Percentiles rank a stretch among this genome's conserved stretches.
phyloP scores from a whole-genome alignment of 2,888 invertebrate genomes.

The Drosophila putrida region DNA sequence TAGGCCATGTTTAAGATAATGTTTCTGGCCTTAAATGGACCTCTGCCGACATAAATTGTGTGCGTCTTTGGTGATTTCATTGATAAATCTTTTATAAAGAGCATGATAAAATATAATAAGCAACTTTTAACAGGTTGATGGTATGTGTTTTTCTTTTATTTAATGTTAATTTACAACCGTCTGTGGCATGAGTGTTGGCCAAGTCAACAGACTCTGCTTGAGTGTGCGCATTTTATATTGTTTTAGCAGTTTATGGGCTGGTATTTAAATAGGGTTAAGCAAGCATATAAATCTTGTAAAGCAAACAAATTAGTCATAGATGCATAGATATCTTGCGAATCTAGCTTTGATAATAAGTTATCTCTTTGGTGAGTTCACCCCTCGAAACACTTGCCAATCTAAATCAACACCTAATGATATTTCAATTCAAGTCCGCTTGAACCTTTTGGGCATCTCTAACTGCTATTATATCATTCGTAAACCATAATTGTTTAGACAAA shows the following conservation, averaged over 20 bases:
- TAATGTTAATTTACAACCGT: background rate
- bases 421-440: slow-evolving; percentile 39
- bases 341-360: slow-evolving; percentile 1
- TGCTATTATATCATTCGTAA: slow-evolving; percentile 35
- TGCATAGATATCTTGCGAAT: slow-evolving; percentile 1
- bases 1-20: slow-evolving; percentile 36
- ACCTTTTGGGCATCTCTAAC: slow-evolving; percentile 21
- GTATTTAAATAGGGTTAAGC: slow-evolving; percentile 18
- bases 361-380: background rate
- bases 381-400: slow-evolving; percentile 4
- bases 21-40: slow-evolving; percentile 31
- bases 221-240: slow-evolving; percentile 11
- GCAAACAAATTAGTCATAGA: slow-evolving; percentile 26
- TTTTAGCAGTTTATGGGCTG: slow-evolving; percentile 18
- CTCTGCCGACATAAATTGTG: background rate
- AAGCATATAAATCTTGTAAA: slow-evolving; percentile 18
- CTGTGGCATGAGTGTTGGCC: slow-evolving; percentile 6
- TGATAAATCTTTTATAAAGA: slow-evolving; percentile 25
- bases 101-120: slow-evolving; percentile 24
- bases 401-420: slow-evolving; percentile 23
- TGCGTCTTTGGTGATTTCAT: slow-evolving; percentile 29
- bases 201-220: slow-evolving; percentile 4
- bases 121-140: slow-evolving; percentile 27
- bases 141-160: slow-evolving; percentile 26
- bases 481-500: slow-evolving; percentile 42